Base-by-base conservation (phyloP, 2,888 invertebrate species). In the Steinernema scapterisci region DNA sequence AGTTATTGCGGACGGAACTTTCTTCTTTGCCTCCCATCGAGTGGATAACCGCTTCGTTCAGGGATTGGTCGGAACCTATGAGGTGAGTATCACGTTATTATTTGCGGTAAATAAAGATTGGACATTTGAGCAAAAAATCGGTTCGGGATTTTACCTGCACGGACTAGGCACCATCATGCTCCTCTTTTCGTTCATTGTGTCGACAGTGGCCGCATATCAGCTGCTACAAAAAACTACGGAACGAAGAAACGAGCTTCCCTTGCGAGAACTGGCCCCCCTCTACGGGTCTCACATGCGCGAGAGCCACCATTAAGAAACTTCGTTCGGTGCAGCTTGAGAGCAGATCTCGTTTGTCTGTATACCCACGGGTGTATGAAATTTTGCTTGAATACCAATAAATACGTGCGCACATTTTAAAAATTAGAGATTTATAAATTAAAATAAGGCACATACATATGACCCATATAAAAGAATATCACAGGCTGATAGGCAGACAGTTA, bases 51-150 rank as follows among this genome's bases (percentile, higher is more conserved):
- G 86, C 72, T 86, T 86, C 76, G 86, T 86, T 9, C 82, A 83
- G 73, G 86, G 86, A 79, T 81, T 86, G 77, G 86, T 86, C 27
- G 86, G 84, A 72, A 86, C 86, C n/a, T 86, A 86, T 78, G 86
- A 86, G 80, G 80, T 80, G 56, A 74, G 16, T n/a, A n/a, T n/a
- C n/a, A 38, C 9, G 38, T 6, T 38, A 38, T 38, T 38, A 38
- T 38, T 9, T 38, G 38, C 9, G 9, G 38, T 9, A 38, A 38
- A 9, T 38, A 6, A 38, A 38, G n/a, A 38, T 38, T 38, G 3
- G 9, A 38, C 9, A 38, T 80, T 86, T 46, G 77, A 86, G 86
- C 86, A 86, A 85, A 75, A 78, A 13, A 86, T 86, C 74, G 86
- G 86, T 23, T 80, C 80, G 56, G 86, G 85, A 0, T 86, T 86